Conservation (phyloP, 2,888 invertebrate species). For the Dryocosmus kuriphilus region DNA sequence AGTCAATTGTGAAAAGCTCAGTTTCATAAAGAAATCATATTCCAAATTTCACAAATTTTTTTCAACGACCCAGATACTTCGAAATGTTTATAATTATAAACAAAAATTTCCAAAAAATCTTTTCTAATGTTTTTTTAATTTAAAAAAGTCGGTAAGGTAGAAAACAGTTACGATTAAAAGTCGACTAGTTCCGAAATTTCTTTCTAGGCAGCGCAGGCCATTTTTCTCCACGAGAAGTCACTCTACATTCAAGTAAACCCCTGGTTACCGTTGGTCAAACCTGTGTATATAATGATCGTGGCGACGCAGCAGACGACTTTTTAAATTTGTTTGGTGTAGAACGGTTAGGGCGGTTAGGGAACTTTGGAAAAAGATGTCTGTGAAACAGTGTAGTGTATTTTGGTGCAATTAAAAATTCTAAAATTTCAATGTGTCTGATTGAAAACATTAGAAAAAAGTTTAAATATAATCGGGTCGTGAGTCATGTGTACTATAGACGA, state of each 20-base stretch:
- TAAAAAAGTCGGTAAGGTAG: too few relatives aligned
- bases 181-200: neutral
- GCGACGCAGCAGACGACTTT: slow-evolving; percentile 32
- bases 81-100: too few relatives aligned
- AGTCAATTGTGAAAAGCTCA: too few relatives aligned
- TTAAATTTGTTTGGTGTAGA: slow-evolving; percentile 16
- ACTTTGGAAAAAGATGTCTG: neutral
- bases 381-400: neutral
- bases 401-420: neutral
- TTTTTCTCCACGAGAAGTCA: neutral
- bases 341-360: slow-evolving; percentile 6
- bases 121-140: too few relatives aligned
- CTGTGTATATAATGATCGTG: too few relatives aligned
- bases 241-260: too few relatives aligned
- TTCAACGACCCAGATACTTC: too few relatives aligned
- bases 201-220: neutral
- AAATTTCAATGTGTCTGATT: neutral
- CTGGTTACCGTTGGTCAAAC: neutral
- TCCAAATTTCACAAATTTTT: too few relatives aligned
- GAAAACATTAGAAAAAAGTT: neutral
- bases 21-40: too few relatives aligned
- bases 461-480: neutral
- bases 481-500: neutral
- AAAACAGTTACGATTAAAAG: too few relatives aligned
- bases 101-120: too few relatives aligned